A percentile compares a stretch with the other conserved stretches of the same genome.
These are phyloP conservation scores for Diorhabda carinulata DNA, from an alignment of 1,140 invertebrate genomes.

Conservation along the genomic window DNA sequence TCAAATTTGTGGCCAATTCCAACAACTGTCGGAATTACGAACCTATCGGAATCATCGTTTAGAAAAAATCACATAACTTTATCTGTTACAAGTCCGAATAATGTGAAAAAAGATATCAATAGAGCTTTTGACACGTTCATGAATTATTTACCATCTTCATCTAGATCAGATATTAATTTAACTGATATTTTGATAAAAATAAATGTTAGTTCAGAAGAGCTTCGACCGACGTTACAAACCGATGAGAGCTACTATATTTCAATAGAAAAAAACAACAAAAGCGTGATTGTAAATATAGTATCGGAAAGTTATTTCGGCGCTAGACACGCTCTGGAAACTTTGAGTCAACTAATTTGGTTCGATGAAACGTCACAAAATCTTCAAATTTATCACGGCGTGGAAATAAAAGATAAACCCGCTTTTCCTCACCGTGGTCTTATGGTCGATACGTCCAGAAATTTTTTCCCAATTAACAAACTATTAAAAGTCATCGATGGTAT, in stretches of 20 bases:
- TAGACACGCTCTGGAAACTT: slow-evolving; percentile 71
- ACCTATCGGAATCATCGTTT: slow-evolving; percentile 45
- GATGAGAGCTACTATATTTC: slow-evolving; percentile 69
- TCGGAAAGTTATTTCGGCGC: slow-evolving; percentile 69
- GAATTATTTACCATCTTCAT: not conserved
- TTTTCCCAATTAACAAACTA: slow-evolving; percentile 62
- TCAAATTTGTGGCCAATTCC: slow-evolving; percentile 52
- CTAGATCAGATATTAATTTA: not conserved
- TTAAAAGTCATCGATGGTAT: slow-evolving; percentile 70
- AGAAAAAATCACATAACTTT: slow-evolving; percentile 45
- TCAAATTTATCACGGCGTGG: slow-evolving; percentile 50
- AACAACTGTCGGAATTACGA: slow-evolving; percentile 44
- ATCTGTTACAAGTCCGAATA: slow-evolving; percentile 35
- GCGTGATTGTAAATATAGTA: slow-evolving; percentile 59
- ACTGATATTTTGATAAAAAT: slow-evolving; percentile 20
- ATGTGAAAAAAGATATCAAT: slow-evolving; percentile 14
- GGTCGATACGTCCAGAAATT: slow-evolving; percentile 75
- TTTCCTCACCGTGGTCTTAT: slow-evolving; percentile 66
- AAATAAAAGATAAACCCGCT: slow-evolving; percentile 55
- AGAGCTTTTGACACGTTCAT: slow-evolving; percentile 19
- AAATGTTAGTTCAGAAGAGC: slow-evolving; percentile 9
- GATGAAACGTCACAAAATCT: slow-evolving; percentile 55
- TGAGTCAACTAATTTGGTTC: slow-evolving; percentile 74
- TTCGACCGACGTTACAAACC: slow-evolving; percentile 54
- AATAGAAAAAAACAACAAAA: slow-evolving; percentile 49